Evolutionary conservation across 2,888 invertebrate species (phyloP).

Genomic region (Cryptus armator): DNA sequence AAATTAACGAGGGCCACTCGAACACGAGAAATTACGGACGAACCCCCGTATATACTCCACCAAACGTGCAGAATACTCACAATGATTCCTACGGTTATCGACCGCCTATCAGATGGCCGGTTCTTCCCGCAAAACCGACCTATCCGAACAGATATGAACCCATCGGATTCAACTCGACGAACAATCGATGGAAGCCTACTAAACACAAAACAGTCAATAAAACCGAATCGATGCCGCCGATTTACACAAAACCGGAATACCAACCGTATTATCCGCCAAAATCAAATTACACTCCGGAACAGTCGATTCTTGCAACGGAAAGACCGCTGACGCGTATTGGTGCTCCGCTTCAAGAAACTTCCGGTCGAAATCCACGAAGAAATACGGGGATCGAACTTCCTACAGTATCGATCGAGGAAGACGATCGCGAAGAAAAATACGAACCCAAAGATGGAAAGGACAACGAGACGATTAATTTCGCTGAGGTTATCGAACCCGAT

Average conservation of each 20-base stretch:
- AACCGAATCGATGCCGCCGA: slow-evolving; percentile 4
- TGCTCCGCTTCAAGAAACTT: neutral
- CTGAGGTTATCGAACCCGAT: slow-evolving; percentile 53
- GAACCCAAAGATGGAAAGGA: slow-evolving; percentile 25
- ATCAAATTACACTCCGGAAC: neutral
- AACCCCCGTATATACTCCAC: slow-evolving; percentile 8
- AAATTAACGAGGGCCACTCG: slow-evolving; percentile 78
- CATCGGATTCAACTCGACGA: slow-evolving; percentile 37
- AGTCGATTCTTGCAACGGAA: slow-evolving; percentile 11
- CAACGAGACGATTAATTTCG: slow-evolving; percentile 51
- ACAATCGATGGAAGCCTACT: slow-evolving; percentile 58
- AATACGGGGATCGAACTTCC: slow-evolving; percentile 62
- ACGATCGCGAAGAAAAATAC: slow-evolving; percentile 35
- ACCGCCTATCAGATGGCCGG: slow-evolving; percentile 22
- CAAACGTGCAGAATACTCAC: slow-evolving; percentile 1
- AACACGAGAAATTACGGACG: slow-evolving; percentile 72
- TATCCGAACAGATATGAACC: slow-evolving; percentile 38
- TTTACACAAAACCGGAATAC: slow-evolving; percentile 37
- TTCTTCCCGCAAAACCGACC: slow-evolving; percentile 18
- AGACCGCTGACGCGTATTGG: slow-evolving; percentile 6
- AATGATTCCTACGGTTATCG: slow-evolving; percentile 26
- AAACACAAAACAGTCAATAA: slow-evolving; percentile 52
- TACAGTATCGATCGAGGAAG: slow-evolving; percentile 72
- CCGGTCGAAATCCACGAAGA: neutral
- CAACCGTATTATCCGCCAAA: slow-evolving; percentile 23